These are phyloP conservation scores for Drosophila ezoana DNA, from an alignment of 2,888 invertebrate genomes.

Conservation along the genomic window DNA sequence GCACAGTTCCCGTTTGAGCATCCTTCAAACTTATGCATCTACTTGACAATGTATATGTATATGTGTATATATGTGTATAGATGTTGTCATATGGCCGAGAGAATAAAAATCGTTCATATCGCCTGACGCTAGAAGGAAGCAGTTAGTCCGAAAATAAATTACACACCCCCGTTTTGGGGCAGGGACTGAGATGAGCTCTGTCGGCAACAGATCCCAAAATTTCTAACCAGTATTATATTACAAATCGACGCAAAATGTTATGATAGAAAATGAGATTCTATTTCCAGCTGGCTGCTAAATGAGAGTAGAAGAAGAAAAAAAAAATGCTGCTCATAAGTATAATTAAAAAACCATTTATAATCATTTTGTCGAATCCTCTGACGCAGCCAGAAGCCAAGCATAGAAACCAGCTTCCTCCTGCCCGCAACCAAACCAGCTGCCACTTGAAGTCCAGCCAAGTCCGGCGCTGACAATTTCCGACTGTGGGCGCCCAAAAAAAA, in stretches of 20 bases:
- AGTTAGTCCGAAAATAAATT: slow-evolving; percentile 23
- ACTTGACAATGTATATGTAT: not conserved
- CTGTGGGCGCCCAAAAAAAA: slow-evolving; percentile 12
- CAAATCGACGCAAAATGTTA: slow-evolving; percentile 21
- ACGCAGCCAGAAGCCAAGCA: slow-evolving; percentile 14
- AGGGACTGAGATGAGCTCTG: slow-evolving; percentile 28
- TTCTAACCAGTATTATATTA: slow-evolving; percentile 32
- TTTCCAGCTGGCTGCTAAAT: slow-evolving; percentile 31
- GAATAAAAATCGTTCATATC: not conserved
- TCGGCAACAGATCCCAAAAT: slow-evolving; percentile 27
- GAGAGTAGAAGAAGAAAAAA: slow-evolving; percentile 12
- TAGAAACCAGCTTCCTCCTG: not conserved
- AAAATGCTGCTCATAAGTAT: slow-evolving; percentile 52
- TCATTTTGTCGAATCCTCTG: slow-evolving; percentile 56
- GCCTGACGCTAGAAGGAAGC: not conserved
- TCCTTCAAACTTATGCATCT: not conserved
- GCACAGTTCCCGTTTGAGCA: not conserved
- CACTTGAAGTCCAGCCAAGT: slow-evolving; percentile 45
- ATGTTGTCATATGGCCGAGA: not conserved
- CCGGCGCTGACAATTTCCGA: slow-evolving; percentile 50
- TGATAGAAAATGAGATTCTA: slow-evolving; percentile 34
- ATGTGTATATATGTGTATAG: not conserved
- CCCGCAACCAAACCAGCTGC: not conserved
- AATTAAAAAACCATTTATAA: slow-evolving; percentile 73
- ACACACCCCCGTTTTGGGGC: not conserved